These are phyloP conservation scores for Tor tambroides DNA, from an alignment of 2,113 vertebrate genomes.

Conservation along the genomic window DNA sequence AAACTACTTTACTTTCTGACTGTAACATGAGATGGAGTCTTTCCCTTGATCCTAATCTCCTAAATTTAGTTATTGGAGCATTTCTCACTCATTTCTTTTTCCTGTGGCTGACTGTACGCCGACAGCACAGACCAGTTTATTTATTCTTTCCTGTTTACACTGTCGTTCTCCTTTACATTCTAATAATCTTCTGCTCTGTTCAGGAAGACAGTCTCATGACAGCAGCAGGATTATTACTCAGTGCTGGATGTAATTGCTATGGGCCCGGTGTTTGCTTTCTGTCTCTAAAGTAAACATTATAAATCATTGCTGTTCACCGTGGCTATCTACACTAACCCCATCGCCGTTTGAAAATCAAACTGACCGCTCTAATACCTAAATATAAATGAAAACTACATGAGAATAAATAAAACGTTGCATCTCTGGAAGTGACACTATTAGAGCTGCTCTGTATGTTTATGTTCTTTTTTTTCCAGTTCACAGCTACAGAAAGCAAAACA, in stretches of 20 bases:
- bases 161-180: slow-evolving; percentile 50
- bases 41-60: slow-evolving; percentile 60
- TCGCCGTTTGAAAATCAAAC: slow-evolving; percentile 25
- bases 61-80: slow-evolving; percentile 52
- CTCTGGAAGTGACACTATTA: background rate
- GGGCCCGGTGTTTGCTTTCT: slow-evolving; percentile 45
- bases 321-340: slow-evolving; percentile 18
- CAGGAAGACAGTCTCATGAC: slow-evolving; percentile 46
- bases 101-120: slow-evolving; percentile 6
- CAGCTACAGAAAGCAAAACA: background rate
- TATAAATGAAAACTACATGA: slow-evolving; percentile 41
- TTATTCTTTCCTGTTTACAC: slow-evolving; percentile 46
- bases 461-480: background rate
- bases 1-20: slow-evolving; percentile 45
- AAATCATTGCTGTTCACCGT: slow-evolving; percentile 32
- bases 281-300: slow-evolving; percentile 49
- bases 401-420: background rate
- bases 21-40: slow-evolving; percentile 40
- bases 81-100: slow-evolving; percentile 28
- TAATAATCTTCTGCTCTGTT: slow-evolving; percentile 44
- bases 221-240: slow-evolving; percentile 53
- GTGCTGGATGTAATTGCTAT: slow-evolving; percentile 52
- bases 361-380: slow-evolving; percentile 41
- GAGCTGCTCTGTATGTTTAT: background rate
- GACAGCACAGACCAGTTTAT: slow-evolving; percentile 34